These are phyloP conservation scores for Nanger granti DNA, from an alignment of 2,113 vertebrate genomes.

Conservation along the genomic window DNA sequence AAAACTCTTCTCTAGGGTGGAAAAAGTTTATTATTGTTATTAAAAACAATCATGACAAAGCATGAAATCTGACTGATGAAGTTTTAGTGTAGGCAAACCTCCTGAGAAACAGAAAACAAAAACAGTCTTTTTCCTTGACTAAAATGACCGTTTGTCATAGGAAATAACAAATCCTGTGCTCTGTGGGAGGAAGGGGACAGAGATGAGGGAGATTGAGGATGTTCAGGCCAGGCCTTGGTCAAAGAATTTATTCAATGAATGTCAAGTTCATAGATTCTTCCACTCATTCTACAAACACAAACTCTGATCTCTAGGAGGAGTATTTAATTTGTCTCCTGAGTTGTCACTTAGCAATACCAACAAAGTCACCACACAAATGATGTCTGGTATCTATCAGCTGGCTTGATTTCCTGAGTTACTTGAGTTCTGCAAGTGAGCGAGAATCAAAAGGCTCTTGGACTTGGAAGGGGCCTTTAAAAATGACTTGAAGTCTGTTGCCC, in stretches of 20 bases:
- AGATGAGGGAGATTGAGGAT: background rate
- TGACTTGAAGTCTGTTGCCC: background rate
- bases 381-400: background rate
- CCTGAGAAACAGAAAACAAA: background rate
- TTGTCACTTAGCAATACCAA: background rate
- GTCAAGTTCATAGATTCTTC: background rate
- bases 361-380: background rate
- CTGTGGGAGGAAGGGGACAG: background rate
- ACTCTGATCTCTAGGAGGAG: background rate
- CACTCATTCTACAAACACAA: background rate
- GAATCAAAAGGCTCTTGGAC: background rate
- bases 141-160: background rate
- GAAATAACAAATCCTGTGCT: background rate
- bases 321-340: background rate
- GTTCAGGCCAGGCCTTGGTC: background rate
- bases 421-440: background rate
- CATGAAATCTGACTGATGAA: background rate
- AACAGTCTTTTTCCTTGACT: background rate
- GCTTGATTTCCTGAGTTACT: background rate
- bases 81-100: background rate
- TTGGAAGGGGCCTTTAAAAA: background rate
- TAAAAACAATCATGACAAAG: background rate
- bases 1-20: background rate
- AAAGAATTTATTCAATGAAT: background rate
- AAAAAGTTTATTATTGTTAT: background rate